Evolutionary conservation across 1,140 invertebrate genomes (phyloP), one percentile per base, ranked within the genome.

Genomic region (Fopius arisanus): DNA sequence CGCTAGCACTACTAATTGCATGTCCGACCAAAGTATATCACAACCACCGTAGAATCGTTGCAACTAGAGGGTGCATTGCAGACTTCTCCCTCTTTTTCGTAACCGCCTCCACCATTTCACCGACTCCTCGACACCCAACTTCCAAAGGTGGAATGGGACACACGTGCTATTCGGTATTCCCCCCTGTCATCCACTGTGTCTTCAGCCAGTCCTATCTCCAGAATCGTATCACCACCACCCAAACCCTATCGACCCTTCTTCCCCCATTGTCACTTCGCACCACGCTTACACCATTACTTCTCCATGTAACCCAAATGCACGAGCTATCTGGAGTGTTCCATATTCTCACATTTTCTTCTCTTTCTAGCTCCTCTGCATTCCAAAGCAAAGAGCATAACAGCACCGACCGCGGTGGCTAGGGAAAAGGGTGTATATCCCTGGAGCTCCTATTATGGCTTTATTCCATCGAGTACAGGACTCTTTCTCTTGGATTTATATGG

Each of bases 1-100:
- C 83, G 82, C 79, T 79, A 82, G 74, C 82, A 77, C 81, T 80
- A 80, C 83, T 85, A 84, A 85, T 83, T 84, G 83, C 82, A 84
- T 84, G 83, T 83, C 79, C 81, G 82, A 81, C 76, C 77, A 80
- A 83, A 81, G 83, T 85, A 83, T 84, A 85, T 85, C 81, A 85
- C 83, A 74, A 78, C 73, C 63, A 67, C 81, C 71, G 70, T 77
- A 75, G 72, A 12, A 28, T 26, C 54, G 23, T 1, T 48, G 43
- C 43, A 48, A 28, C 3, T 3, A 48, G 54, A n/a, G 33, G 70
- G 59, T 41, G 59, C 63, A 54, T 29, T 72, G 37, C 59, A 26
- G 59, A 43, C 70, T 26, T 41, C 33, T 16, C 59, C 33, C 37
- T 28, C 41, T 54, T 43, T 69, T 28, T 31, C 67, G 28, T 78